phyloP scores from a whole-genome alignment of 1,140 invertebrate genomes.

The Bombus balteatus region DNA sequence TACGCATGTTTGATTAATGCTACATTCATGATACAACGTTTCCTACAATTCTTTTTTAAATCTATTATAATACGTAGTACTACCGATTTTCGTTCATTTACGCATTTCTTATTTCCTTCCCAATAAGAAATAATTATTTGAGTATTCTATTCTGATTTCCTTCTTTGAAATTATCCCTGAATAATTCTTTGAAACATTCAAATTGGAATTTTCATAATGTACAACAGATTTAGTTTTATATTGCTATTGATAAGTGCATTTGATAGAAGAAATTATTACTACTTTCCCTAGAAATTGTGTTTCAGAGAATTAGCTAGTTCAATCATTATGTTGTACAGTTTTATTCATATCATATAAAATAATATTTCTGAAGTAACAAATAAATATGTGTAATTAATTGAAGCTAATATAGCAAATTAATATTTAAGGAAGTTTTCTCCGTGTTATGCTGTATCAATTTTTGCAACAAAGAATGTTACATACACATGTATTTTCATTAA shows the following conservation, averaged over 20 bases:
- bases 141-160: neutral
- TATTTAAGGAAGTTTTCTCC: neutral
- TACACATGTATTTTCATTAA: conserved; percentile 7
- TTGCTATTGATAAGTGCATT: neutral
- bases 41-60: conserved; percentile 3
- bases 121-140: conserved; percentile 15
- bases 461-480: neutral
- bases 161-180: neutral
- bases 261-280: neutral
- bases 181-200: conserved; percentile 26
- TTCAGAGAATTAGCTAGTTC: conserved; percentile 15
- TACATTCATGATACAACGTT: conserved; percentile 35
- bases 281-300: neutral
- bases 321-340: neutral
- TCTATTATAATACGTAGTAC: conserved; percentile 11
- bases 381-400: neutral
- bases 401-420: neutral
- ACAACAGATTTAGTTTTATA: neutral
- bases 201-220: conserved; percentile 6
- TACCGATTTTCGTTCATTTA: conserved; percentile 14
- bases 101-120: neutral
- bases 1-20: conserved; percentile 56
- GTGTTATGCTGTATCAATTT: neutral
- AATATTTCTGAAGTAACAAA: neutral
- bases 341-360: neutral